Evolutionary conservation across 2,113 vertebrate species (phyloP).

Genomic region (Sprattus sprattus): DNA sequence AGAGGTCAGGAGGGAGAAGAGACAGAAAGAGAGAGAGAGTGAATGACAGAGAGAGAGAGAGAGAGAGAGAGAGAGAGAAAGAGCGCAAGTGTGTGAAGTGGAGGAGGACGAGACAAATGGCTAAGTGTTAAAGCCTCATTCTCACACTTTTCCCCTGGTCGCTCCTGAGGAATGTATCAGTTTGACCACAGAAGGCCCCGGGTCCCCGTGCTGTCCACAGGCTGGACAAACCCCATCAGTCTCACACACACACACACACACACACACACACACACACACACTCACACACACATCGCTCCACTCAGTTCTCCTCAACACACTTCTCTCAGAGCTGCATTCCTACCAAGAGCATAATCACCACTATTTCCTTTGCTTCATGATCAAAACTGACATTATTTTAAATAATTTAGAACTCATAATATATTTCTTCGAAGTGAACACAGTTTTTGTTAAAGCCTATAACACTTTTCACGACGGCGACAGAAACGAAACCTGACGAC

Average conservation of each 20-base stretch:
- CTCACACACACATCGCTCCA: not conserved
- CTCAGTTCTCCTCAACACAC: not conserved
- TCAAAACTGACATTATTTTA: not conserved
- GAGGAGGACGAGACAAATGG: slow-evolving; percentile 57
- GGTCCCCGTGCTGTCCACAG: slow-evolving; percentile 39
- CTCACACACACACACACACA: slow-evolving; percentile 35
- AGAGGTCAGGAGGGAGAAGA: slow-evolving; percentile 26
- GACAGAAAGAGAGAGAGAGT: slow-evolving; percentile 32
- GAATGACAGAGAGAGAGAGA: not conserved
- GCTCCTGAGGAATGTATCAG: slow-evolving; percentile 67
- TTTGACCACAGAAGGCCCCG: slow-evolving; percentile 52
- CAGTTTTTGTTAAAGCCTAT: not conserved
- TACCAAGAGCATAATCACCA: not conserved
- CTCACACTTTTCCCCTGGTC: slow-evolving; percentile 37
- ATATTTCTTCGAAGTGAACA: too few species aligned
- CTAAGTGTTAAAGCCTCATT: slow-evolving; percentile 59
- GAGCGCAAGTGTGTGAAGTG: slow-evolving; percentile 24
- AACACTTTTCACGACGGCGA: too few species aligned
- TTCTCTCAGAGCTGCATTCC: not conserved
- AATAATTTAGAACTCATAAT: not conserved
- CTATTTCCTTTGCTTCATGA: not conserved
- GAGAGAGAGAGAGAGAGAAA: slow-evolving; percentile 56
- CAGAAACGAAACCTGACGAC: not conserved
- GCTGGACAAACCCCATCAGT: not conserved
- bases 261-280: slow-evolving; percentile 33